Evolutionary conservation across 2,797 vertebrate species (phyloP).

Genomic region (Pangasius sanitwongsei): DNA sequence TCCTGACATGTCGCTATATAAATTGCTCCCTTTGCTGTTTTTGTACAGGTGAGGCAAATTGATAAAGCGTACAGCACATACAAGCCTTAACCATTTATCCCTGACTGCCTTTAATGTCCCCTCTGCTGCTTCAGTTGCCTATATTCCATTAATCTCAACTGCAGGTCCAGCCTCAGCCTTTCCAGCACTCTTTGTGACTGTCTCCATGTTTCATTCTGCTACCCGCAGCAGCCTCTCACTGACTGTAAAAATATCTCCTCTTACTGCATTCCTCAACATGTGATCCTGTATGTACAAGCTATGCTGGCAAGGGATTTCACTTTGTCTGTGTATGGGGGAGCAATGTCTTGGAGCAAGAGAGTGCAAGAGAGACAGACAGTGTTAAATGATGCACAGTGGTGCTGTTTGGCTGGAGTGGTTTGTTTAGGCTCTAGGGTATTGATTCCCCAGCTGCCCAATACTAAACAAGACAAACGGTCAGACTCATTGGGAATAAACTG

Average conservation of each 20-base stretch:
- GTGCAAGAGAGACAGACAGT: slow-evolving; percentile 26
- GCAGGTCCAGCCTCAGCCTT: slow-evolving; percentile 15
- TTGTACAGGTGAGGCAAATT: slow-evolving; percentile 53
- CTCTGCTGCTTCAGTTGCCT: slow-evolving; percentile 28
- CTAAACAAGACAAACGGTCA: slow-evolving; percentile 52
- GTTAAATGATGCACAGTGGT: slow-evolving; percentile 47
- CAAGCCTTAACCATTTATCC: slow-evolving; percentile 57
- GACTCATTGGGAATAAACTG: slow-evolving; percentile 27
- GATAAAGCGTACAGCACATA: slow-evolving; percentile 55
- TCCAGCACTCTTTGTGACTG: slow-evolving; percentile 23
- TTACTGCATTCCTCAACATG: slow-evolving; percentile 43
- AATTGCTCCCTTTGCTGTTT: slow-evolving; percentile 44
- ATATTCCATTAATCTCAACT: slow-evolving; percentile 55
- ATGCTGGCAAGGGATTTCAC: slow-evolving; percentile 25
- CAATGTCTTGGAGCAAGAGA: slow-evolving; percentile 19
- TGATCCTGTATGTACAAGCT: slow-evolving; percentile 34
- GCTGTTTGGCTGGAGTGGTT: slow-evolving; percentile 44
- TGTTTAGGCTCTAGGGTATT: slow-evolving; percentile 45
- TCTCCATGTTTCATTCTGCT: slow-evolving; percentile 56
- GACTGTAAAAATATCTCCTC: slow-evolving; percentile 47
- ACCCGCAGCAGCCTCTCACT: slow-evolving; percentile 31
- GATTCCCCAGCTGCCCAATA: slow-evolving; percentile 46
- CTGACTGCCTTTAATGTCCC: slow-evolving; percentile 54
- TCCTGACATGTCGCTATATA: slow-evolving; percentile 46
- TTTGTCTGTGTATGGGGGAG: slow-evolving; percentile 5